Base-by-base conservation (phyloP, 2,113 vertebrate species). In the Lynx canadensis region DNA sequence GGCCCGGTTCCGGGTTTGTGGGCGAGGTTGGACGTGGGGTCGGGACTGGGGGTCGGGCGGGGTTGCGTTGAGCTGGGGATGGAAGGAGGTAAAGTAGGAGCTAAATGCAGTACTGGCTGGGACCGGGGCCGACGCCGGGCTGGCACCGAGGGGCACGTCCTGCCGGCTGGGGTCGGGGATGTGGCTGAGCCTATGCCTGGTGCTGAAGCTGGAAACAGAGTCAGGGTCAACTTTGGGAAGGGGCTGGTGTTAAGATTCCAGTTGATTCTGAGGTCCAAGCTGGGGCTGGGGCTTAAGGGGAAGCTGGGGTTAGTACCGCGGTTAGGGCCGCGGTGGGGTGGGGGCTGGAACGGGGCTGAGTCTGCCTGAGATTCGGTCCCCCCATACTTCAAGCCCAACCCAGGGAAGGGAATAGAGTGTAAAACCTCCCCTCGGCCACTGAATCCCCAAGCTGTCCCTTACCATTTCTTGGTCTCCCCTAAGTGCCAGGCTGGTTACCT, bases 401-500 rank as follows among this genome's bases (percentile, higher is more conserved):
- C 78, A 71, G 16, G 1, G n/a, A 69, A 52, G 36, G 29, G 33
- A 83, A 14, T 0, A 63, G 18, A 87, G 5, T 68, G 52, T 85
- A 65, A 65, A 80, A 19, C 41, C 50, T n/a, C 3, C 33, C 25
- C 7, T 52, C 8, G 14, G 21, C 41, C 87, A 69, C 68, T 71
- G 52, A 89, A 33, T 36, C 65, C 66, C 57, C 33, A 69, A 21
- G 11, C 19, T 31, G 5, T 8, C 25, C 2, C 52, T 33, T 79
- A 21, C 3, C 69, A 18, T 52, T 36, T 66, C 38, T 55, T 15
- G 3, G 27, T 18, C 83, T 52, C n/a, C 57, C 65, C 14, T 27
- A 27, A 14, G 29, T 21, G 3, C 23, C 69, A 82, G 31, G 41
- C 91, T 27, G 3, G 14, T 94, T 96, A 96, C 96, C 98, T 97